phyloP scores from a whole-genome alignment of 2,888 invertebrate species.

The Pseudococcus jackbeardsleyi region DNA sequence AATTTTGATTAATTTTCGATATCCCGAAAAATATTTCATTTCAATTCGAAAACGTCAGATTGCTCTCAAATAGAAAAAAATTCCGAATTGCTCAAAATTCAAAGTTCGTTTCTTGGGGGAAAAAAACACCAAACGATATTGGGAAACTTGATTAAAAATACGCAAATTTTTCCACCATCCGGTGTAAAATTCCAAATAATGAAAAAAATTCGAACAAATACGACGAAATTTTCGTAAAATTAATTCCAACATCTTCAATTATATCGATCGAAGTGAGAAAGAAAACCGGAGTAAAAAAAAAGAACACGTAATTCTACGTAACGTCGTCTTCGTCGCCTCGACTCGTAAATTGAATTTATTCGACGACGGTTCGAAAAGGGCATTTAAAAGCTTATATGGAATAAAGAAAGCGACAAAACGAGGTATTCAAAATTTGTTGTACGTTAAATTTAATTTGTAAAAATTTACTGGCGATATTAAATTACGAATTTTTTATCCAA shows the following conservation, averaged over 20 bases:
- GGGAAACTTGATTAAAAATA: neutral
- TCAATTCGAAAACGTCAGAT: too few relatives aligned
- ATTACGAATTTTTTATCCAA: neutral
- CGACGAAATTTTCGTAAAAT: neutral
- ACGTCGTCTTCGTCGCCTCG: neutral
- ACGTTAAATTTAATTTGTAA: neutral
- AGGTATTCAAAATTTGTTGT: neutral
- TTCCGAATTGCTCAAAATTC: too few relatives aligned
- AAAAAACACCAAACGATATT: neutral
- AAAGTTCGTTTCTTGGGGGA: too few relatives aligned
- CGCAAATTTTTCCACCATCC: neutral
- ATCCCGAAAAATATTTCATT: too few relatives aligned
- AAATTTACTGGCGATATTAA: neutral
- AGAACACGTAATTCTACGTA: neutral
- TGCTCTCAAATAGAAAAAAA: too few relatives aligned
- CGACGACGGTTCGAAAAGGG: neutral
- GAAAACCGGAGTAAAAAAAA: neutral
- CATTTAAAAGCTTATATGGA: neutral
- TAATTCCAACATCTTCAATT: neutral
- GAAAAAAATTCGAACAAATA: too few relatives aligned
- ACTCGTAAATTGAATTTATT: neutral
- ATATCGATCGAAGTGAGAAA: neutral
- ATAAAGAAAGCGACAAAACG: neutral
- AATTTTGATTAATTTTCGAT: too few relatives aligned
- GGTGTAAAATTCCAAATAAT: neutral